Base-by-base conservation (phyloP, 1,140 invertebrate species). In the Heliconius eleuchia region DNA sequence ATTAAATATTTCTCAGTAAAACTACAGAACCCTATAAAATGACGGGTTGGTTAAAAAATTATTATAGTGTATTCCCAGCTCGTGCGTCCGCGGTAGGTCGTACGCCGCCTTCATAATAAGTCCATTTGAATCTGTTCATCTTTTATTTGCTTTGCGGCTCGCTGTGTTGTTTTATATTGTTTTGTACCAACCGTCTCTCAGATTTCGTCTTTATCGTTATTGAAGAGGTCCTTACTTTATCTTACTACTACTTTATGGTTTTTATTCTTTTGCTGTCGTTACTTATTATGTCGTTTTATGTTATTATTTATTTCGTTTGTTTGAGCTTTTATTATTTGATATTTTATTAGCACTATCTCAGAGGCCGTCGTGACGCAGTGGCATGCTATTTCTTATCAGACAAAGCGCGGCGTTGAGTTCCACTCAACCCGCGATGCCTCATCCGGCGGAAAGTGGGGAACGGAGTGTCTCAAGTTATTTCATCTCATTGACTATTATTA, bases 71-170 rank as follows among this genome's bases (percentile, higher is more conserved):
- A 78, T 79, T 80, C 78, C 74, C 71, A 77, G 70, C 60, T 75
- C 70, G 76, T 85, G 84, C 80, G 78, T 46, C 76, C 79, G 87
- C 85, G 87, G 87, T 89, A 85, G 86, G 87, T 88, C 84, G 83
- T 46, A 77, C 79, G 79, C 84, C 79, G 85, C 81, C 84, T 85
- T 85, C 79, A 87, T 89, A 89, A 89, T 86, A 90, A 89, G 87
- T 87, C 88, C 85, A 88, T 88, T 89, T 86, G 83, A 86, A 90
- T 89, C 86, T 86, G 87, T 88, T 83, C 82, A 73, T 84, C 60
- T 78, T 85, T 82, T 81, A 82, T 87, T 90, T 88, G 75, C 70
- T 80, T 46, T 74, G 73, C 66, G 71, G 13, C 52, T 55, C 66
- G 46, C 34, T 75, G 39, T 73, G 66, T 74, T 74, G 77, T 76